Evolutionary conservation across 2,888 invertebrate genomes (phyloP).

Genomic region (Nomada lathburiana): DNA sequence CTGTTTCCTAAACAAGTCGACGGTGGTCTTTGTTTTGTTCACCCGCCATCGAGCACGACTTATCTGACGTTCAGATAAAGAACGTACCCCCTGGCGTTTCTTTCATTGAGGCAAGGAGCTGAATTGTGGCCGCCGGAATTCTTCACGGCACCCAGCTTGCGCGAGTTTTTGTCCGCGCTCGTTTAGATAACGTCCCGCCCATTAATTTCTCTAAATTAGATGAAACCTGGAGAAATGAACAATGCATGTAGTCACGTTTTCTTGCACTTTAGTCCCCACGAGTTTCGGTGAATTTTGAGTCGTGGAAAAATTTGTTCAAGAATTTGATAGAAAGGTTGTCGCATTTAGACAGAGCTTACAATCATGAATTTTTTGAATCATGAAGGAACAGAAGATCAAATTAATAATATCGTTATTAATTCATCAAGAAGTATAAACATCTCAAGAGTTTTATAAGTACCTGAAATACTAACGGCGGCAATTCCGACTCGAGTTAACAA

Average conservation of each 20-base stretch:
- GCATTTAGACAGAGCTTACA: too few relatives aligned
- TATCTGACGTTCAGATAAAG: constrained; percentile 36
- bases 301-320: too few relatives aligned
- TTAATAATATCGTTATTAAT: too few relatives aligned
- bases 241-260: not conserved
- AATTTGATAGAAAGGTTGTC: too few relatives aligned
- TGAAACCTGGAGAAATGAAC: not conserved
- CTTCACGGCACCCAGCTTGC: not conserved
- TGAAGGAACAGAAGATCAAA: too few relatives aligned
- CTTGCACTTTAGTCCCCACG: not conserved
- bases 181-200: constrained; percentile 30
- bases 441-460: too few relatives aligned
- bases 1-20: constrained; percentile 25
- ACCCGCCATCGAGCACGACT: constrained; percentile 33
- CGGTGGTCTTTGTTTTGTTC: constrained; percentile 23
- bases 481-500: too few relatives aligned
- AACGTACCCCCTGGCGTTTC: constrained; percentile 23
- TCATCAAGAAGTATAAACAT: too few relatives aligned
- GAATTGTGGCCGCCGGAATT: constrained; percentile 17
- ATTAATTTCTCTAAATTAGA: constrained; percentile 31
- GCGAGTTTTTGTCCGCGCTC: constrained; percentile 1
- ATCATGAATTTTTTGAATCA: too few relatives aligned
- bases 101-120: constrained; percentile 22
- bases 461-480: too few relatives aligned
- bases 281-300: not conserved